Evolutionary conservation across 2,888 invertebrate species (phyloP).

Genomic region (Prosopocoilus inquinatus): DNA sequence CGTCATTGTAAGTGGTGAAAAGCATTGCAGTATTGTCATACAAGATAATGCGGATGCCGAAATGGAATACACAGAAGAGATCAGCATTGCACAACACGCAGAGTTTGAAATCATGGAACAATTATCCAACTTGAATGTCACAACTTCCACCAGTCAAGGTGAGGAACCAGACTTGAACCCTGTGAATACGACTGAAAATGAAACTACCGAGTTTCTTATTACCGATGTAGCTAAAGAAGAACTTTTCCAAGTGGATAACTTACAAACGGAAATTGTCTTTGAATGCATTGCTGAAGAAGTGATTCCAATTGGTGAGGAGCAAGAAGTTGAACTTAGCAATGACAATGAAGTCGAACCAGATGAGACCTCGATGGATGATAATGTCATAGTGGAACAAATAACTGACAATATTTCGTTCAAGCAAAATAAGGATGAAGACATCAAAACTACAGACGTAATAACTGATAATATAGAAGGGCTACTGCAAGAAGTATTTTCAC

Average conservation of each 20-base stretch:
- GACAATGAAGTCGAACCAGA: conserved; percentile 10
- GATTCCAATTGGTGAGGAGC: conserved; percentile 23
- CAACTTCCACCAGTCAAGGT: conserved; percentile 2
- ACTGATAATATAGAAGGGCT: conserved; percentile 1
- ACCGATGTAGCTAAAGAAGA: neutral
- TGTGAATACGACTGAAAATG: conserved; percentile 4
- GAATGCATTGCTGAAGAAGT: conserved; percentile 37
- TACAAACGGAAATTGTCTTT: conserved; percentile 29
- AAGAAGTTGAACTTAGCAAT: conserved; percentile 22
- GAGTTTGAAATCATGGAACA: conserved; percentile 16
- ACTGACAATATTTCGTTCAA: too few relatives aligned
- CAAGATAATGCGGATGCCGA: neutral
- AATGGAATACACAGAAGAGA: conserved; percentile 1
- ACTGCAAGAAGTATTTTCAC: conserved; percentile 10
- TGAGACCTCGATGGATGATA: too few relatives aligned
- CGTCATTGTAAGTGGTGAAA: conserved; percentile 42
- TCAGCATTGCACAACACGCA: conserved; percentile 3
- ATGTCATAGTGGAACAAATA: too few relatives aligned
- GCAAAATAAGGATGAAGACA: neutral
- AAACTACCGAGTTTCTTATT: conserved; percentile 3
- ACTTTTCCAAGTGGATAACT: conserved; percentile 11
- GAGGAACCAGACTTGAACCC: neutral
- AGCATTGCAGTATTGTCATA: too few relatives aligned
- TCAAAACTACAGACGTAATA: neutral
- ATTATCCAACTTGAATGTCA: conserved; percentile 20